Base-by-base conservation (phyloP, 2,113 vertebrate species). In the Panthera uncia region DNA sequence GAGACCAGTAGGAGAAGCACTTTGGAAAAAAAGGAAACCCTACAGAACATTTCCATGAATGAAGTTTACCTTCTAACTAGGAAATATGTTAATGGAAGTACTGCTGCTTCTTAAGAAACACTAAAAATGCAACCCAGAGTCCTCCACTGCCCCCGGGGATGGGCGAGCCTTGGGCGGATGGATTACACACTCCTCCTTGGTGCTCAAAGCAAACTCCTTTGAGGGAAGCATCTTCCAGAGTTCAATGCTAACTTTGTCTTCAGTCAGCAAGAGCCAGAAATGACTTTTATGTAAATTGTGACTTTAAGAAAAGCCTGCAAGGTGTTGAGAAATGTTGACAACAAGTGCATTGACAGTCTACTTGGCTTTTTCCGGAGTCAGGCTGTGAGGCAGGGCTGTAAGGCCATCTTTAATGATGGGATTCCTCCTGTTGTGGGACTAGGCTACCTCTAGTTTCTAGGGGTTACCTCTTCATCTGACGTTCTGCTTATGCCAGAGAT, bases 1-100 rank as follows among this genome's bases (percentile, higher is more conserved):
- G 65, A 97, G 57, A 29, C 41, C 57, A 94, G 95, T 95, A 96
- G 33, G 31, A 96, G n/a, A 97, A 88, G 50, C 48, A 87, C 92
- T 93, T 97, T 78, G 68, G 85, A 68, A 88, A 82, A 57, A 74
- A 94, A 81, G 33, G 31, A 92, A 93, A 23, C 88, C 71, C 94
- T 63, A 29, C 92, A 96, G 90, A 94, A 95, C 69, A 92, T 94
- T 95, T 83, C 25, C 21, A 18, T 71, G 97, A 97, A 96, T 92
- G 52, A 95, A 96, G 71, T 92, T 95, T 88, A 90, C 73, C 95
- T 96, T 96, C 92, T 82, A 97, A 94, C 74, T 41, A 78, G 79
- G 90, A 91, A 55, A 65, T 91, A 50, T 80, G 66, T 85, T 95
- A 89, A 96, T 97, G 84, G 93, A 82, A 92, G 52, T 15, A 19